phyloP scores from a whole-genome alignment of 2,113 vertebrate genomes.

The Plotosus lineatus region DNA sequence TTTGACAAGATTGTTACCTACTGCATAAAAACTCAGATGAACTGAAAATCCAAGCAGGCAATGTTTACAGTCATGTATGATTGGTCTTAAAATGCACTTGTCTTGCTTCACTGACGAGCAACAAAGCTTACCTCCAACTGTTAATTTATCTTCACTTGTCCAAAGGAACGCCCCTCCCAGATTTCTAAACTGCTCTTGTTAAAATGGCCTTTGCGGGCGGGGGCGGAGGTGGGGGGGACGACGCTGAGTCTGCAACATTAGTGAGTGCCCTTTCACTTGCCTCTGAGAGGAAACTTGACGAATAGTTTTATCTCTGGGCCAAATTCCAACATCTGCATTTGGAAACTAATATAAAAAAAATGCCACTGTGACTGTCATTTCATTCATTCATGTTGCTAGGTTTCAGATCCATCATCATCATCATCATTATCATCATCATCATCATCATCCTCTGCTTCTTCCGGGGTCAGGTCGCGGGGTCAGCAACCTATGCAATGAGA shows the following conservation, averaged over 20 bases:
- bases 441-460: no score
- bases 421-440: no score
- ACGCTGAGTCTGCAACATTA: constrained; percentile 3
- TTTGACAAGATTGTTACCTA: background rate
- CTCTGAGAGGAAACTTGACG: background rate
- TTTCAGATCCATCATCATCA: no score
- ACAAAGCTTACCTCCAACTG: background rate
- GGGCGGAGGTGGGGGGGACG: background rate
- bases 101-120: background rate
- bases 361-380: background rate
- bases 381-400: background rate
- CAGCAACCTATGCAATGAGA: no score
- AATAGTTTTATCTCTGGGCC: background rate
- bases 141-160: constrained; percentile 4
- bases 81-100: background rate
- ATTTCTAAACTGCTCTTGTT: constrained; percentile 18
- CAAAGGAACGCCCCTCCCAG: background rate
- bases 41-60: constrained; percentile 8
- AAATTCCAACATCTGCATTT: background rate
- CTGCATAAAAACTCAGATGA: constrained; percentile 5
- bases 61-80: constrained; percentile 1
- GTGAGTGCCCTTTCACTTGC: background rate
- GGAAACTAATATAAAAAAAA: background rate
- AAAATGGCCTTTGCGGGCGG: background rate
- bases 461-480: no score